A percentile compares a stretch with the other conserved stretches of the same genome.
Evolutionary conservation across 2,888 invertebrate genomes (phyloP).

Genomic region (Syrista parreyssii): DNA sequence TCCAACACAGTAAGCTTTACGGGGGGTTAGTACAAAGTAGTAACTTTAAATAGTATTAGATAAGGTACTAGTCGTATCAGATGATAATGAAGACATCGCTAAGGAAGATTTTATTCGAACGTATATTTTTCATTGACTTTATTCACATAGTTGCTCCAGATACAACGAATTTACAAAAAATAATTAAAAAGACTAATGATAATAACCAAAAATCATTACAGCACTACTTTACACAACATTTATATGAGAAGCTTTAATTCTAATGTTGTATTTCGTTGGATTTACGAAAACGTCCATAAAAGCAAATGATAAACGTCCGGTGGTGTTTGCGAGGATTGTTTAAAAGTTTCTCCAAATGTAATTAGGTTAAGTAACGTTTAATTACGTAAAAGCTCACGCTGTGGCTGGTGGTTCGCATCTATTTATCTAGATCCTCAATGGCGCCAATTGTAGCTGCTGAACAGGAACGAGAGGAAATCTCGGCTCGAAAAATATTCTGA

Average conservation of each 20-base stretch:
- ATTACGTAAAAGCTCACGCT: neutral
- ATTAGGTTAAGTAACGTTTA: neutral
- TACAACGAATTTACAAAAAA: too few species aligned
- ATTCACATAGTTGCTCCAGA: too few species aligned
- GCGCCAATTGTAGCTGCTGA: neutral
- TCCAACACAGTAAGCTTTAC: neutral
- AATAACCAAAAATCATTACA: too few species aligned
- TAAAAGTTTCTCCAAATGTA: neutral
- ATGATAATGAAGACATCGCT: neutral
- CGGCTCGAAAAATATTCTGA: neutral
- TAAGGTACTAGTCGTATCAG: neutral
- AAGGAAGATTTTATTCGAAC: neutral
- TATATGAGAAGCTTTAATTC: too few species aligned
- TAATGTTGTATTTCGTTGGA: too few species aligned
- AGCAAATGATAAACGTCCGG: neutral
- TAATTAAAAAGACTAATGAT: too few species aligned
- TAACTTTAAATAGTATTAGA: neutral
- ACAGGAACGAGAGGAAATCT: neutral
- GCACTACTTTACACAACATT: too few species aligned
- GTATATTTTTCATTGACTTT: neutral
- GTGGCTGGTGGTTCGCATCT: neutral
- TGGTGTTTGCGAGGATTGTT: neutral
- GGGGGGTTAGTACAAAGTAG: neutral
- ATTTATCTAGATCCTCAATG: neutral
- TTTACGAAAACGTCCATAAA: neutral